Evolutionary conservation across 1,140 invertebrate genomes (phyloP).

Genomic region (Apocrypta bakeri): DNA sequence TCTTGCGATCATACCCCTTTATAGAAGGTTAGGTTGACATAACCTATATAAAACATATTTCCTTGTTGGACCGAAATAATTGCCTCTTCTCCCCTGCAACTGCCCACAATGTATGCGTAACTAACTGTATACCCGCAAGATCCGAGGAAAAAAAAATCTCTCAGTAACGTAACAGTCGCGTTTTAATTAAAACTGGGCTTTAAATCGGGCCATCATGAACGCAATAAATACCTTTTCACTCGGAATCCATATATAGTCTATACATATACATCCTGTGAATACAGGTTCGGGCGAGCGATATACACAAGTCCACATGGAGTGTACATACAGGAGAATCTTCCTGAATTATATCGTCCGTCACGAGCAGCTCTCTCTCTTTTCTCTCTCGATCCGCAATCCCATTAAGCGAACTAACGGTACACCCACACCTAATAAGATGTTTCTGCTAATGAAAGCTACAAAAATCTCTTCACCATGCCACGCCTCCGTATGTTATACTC

Average conservation of each 20-base stretch:
- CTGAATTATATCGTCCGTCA: background rate
- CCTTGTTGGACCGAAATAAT: background rate
- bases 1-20: no score
- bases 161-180: background rate
- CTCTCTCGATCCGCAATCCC: conserved; percentile 7
- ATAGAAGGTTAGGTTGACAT: background rate
- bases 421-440: conserved; percentile 19
- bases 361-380: background rate
- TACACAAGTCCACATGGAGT: no score
- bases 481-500: background rate
- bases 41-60: background rate
- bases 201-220: background rate
- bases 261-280: no score
- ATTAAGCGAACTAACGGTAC: conserved; percentile 3
- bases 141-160: background rate
- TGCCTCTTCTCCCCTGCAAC: background rate
- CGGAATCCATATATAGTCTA: background rate
- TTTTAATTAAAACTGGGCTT: conserved; percentile 4
- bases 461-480: background rate
- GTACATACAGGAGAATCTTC: background rate
- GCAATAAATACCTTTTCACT: background rate
- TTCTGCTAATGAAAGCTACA: background rate
- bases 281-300: background rate
- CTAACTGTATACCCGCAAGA: background rate
- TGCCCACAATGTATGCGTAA: no score